phyloP scores from a whole-genome alignment of 2,888 invertebrate species.

The Cantharis rustica region DNA sequence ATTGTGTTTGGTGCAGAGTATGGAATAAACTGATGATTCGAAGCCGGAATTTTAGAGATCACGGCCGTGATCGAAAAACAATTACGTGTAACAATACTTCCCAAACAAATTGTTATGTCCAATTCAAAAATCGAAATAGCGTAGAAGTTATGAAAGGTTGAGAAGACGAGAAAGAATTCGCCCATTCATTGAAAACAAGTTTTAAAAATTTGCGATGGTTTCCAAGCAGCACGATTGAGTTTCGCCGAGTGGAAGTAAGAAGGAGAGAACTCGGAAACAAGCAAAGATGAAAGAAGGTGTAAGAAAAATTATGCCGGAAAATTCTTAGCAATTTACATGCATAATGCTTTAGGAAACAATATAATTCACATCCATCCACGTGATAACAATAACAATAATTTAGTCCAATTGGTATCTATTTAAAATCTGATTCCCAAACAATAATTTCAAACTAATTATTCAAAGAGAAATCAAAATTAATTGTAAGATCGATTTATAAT shows the following conservation, averaged over 20 bases:
- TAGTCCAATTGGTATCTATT: background rate
- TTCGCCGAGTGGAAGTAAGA: background rate
- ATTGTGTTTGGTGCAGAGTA: no score
- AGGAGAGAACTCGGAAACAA: background rate
- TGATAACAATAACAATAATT: background rate
- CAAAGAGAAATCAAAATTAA: background rate
- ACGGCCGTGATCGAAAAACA: no score
- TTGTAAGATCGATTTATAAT: background rate
- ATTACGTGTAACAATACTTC: no score
- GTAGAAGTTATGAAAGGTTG: background rate
- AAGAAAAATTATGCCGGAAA: background rate
- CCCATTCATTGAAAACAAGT: background rate
- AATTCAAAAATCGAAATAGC: background rate
- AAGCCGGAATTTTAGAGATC: no score
- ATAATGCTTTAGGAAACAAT: background rate
- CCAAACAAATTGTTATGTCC: background rate
- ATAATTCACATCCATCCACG: background rate
- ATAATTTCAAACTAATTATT: background rate
- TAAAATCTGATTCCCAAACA: background rate
- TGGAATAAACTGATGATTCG: no score
- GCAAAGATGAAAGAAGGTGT: background rate
- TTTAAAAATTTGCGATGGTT: background rate
- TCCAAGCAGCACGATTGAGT: background rate
- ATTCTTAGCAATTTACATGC: background rate
- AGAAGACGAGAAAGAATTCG: background rate